phyloP scores from a whole-genome alignment of 2,113 vertebrate genomes.

The Crocuta crocuta region DNA sequence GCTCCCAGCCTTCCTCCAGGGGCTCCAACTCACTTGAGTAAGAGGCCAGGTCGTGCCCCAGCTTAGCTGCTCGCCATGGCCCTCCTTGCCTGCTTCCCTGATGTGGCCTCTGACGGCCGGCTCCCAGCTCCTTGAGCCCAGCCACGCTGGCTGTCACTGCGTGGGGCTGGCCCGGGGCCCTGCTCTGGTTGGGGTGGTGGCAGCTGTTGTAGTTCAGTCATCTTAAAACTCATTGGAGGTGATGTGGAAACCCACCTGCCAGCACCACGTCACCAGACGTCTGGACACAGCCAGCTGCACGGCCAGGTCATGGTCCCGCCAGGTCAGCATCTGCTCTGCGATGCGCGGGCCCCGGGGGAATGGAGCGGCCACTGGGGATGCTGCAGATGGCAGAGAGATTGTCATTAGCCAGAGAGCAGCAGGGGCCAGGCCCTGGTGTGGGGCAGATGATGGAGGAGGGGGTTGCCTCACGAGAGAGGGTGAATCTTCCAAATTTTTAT shows the following conservation, averaged over 20 bases:
- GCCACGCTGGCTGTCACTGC: not conserved
- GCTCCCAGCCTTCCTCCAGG: not conserved
- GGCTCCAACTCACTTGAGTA: not conserved
- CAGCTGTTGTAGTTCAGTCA: constrained; percentile 68
- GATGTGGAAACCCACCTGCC: constrained; percentile 68
- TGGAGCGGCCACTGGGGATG: not conserved
- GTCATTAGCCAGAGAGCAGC: constrained; percentile 58
- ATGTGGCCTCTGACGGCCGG: not conserved
- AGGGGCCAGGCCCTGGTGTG: not conserved
- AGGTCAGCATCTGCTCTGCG: not conserved
- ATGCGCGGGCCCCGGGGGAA: not conserved
- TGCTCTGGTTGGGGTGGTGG: constrained; percentile 42
- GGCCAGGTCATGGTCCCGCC: constrained; percentile 38
- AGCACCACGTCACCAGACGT: not conserved
- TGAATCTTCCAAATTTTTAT: not conserved
- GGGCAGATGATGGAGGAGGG: not conserved
- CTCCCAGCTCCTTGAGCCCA: not conserved
- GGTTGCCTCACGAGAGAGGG: not conserved
- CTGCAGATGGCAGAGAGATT: constrained; percentile 52
- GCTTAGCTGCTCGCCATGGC: not conserved
- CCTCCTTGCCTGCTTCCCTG: not conserved
- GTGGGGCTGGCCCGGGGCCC: constrained; percentile 20
- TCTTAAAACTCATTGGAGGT: constrained; percentile 62
- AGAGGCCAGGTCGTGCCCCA: not conserved
- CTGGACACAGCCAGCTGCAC: not conserved